A percentile compares a stretch with the other conserved stretches of the same genome.
Evolutionary conservation across 2,113 vertebrate genomes (phyloP).

Genomic region (Macaca fascicularis): DNA sequence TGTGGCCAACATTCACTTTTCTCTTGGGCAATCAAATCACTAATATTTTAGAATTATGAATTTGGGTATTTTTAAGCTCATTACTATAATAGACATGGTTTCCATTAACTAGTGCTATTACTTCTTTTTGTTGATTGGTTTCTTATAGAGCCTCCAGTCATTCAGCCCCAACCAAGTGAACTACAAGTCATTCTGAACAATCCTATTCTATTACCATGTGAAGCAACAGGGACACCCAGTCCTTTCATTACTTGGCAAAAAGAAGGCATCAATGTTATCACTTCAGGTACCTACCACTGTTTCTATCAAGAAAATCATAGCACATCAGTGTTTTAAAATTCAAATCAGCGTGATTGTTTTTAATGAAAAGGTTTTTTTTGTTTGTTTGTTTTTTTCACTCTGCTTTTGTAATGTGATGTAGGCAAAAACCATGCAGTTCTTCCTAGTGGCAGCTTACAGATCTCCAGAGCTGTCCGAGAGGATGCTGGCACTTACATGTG

Average conservation of each 20-base stretch:
- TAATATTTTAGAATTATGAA: neutral
- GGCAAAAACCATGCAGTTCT: conserved; percentile 88
- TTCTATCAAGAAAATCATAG: neutral
- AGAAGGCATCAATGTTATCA: conserved; percentile 92
- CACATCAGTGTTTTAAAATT: neutral
- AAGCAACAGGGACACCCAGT: conserved; percentile 89
- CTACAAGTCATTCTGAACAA: conserved; percentile 94
- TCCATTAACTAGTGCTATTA: neutral
- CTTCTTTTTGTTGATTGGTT: neutral
- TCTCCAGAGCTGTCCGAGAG: conserved; percentile 87
- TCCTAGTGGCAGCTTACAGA: conserved; percentile 91
- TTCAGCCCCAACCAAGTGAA: conserved; percentile 87
- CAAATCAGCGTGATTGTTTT: neutral
- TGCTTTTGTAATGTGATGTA: conserved; percentile 69
- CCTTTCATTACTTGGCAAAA: conserved; percentile 96
- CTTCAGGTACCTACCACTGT: conserved; percentile 84
- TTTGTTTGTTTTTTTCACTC: neutral
- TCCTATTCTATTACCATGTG: conserved; percentile 91
- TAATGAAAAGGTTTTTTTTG: neutral
- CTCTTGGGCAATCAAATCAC: neutral
- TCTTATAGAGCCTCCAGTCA: conserved; percentile 90
- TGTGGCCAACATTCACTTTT: neutral
- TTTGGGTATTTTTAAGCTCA: neutral
- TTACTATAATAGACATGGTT: accelerated
- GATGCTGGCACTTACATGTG: conserved; percentile 96